phyloP scores from a whole-genome alignment of 2,113 vertebrate species.

The Labeo rohita region DNA sequence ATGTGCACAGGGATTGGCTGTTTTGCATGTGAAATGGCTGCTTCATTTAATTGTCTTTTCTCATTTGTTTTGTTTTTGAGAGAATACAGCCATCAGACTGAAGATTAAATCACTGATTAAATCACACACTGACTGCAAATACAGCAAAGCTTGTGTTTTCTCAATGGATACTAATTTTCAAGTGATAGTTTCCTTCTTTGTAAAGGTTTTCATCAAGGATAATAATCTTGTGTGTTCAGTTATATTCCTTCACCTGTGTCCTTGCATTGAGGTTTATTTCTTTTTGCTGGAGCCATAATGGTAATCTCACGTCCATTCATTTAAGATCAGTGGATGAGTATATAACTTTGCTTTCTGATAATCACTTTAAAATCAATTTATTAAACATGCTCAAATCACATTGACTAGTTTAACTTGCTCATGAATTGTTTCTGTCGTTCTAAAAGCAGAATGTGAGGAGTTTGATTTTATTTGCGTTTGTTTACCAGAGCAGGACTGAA shows the following conservation, averaged over 20 bases:
- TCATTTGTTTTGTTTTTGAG: not conserved
- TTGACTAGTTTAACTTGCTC: not conserved
- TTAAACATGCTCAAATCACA: not conserved
- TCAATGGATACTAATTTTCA: not conserved
- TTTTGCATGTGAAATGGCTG: not conserved
- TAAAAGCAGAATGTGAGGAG: not conserved
- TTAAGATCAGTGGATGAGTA: not conserved
- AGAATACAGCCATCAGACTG: not conserved
- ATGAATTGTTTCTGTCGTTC: not conserved
- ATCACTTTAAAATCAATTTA: not conserved
- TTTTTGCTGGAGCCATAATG: not conserved
- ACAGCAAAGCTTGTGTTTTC: not conserved
- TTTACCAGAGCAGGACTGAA: slow-evolving; percentile 11
- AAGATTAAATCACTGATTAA: not conserved
- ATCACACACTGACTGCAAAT: not conserved
- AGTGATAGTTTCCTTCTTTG: not conserved
- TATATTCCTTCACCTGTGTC: not conserved
- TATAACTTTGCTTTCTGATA: not conserved
- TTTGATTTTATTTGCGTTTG: not conserved
- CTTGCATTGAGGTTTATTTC: not conserved
- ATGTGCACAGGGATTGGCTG: not conserved
- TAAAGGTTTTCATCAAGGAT: not conserved
- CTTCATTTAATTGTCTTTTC: not conserved
- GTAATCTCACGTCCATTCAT: not conserved
- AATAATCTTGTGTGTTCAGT: not conserved